Evolutionary conservation across 2,888 invertebrate species (phyloP), one percentile per base, ranked within the genome.

Genomic region (Eretmocerus hayati): DNA sequence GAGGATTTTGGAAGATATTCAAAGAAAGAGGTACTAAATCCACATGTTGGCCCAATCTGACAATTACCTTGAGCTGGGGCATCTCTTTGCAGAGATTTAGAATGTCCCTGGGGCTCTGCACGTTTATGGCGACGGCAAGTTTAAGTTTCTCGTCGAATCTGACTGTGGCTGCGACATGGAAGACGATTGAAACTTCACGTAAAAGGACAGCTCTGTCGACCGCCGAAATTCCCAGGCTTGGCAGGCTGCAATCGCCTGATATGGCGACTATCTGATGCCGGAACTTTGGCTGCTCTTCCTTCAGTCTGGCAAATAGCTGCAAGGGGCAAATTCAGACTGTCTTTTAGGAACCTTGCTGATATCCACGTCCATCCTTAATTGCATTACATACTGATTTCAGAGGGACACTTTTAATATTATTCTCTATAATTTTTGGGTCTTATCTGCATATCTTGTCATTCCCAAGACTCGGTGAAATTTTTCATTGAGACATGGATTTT

Each of bases 71-170:
- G 18, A 87, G 68, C 40, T 79, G 72, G 5, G 72, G 66, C 78
- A 89, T 85, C 59, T 81, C 76, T 56, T 77, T 78, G 64, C 83
- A 81, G 16, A 90, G 71, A 32, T 76, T 67, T 38, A 87, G 69
- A 54, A 87, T 72, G 55, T 84, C 80, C 53, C 78, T 76, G 1
- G 84, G 81, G 21, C 83, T 84, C 37, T 79, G 73, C 1, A 89
- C 81, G 69, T 89, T 89, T 67, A 87, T 84, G 52, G 82, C 79
- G 37, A 84, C 78, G 1, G 88, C 85, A 4, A 80, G 69, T 72
- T 81, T 82, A 13, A 89, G 73, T 54, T 81, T 82, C 65, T 89
- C 88, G 66, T 87, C 85, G 65, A 89, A 89, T 45, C 76, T 62
- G 2, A 79, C 77, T 1, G 79, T 80, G 0, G 79, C 80, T 1